These are phyloP conservation scores for Syngnathus floridae DNA, from an alignment of 2,113 vertebrate species.

Conservation along the genomic window DNA sequence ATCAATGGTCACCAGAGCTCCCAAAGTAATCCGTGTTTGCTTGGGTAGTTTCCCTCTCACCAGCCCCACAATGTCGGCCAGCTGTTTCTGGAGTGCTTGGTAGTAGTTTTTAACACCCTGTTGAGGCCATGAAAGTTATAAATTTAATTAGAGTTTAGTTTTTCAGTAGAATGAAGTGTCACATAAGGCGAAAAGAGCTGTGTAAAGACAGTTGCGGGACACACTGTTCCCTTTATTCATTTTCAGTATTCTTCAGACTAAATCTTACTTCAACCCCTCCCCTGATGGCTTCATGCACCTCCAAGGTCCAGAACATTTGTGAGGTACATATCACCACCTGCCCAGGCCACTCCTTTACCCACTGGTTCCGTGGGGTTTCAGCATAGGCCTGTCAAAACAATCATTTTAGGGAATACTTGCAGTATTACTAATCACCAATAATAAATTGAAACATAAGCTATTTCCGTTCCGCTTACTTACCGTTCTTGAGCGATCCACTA, in stretches of 20 bases:
- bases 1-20: conserved; percentile 92
- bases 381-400: conserved; percentile 77
- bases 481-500: conserved; percentile 78
- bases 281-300: conserved; percentile 81
- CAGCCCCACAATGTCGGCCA: conserved; percentile 87
- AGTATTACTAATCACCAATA: too few species aligned
- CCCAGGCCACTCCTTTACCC: conserved; percentile 78
- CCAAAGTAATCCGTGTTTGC: conserved; percentile 86
- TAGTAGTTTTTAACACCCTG: conserved; percentile 75
- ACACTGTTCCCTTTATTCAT: not conserved
- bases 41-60: conserved; percentile 91
- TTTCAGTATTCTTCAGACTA: not conserved
- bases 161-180: not conserved
- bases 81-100: conserved; percentile 77
- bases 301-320: conserved; percentile 87
- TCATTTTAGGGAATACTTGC: not conserved
- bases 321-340: conserved; percentile 92
- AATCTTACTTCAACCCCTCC: conserved; percentile 71
- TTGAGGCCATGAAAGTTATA: conserved; percentile 7
- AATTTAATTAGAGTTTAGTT: not conserved
- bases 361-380: conserved; percentile 58
- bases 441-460: too few species aligned
- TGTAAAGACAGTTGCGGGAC: not conserved
- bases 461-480: conserved; percentile 59
- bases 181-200: not conserved